Base-by-base conservation (phyloP, 2,113 vertebrate genomes). In the Oreochromis tanganicae region DNA sequence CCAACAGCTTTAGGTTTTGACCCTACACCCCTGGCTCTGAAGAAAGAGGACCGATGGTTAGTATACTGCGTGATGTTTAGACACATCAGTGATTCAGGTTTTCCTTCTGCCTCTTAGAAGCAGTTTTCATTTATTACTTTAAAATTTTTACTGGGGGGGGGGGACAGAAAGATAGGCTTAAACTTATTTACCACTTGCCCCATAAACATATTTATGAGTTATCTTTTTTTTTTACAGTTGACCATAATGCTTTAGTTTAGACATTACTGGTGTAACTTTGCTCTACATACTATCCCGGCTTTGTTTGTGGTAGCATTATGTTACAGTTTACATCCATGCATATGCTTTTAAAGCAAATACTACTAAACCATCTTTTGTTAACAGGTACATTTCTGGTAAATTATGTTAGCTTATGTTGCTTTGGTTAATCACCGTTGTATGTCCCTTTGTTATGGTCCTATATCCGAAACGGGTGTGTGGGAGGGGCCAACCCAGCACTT, bases 1-100 rank as follows among this genome's bases (percentile, higher is more conserved):
- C 92, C 81, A 85, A 83, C 86, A 71, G 86, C 56, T 88, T 90
- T 82, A 86, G 78, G 86, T 82, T 90, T 54, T 92, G 92, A 93
- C 88, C 85, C 87, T 6, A 19, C 66, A 78, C 27, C 73, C 27
- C 46, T n/a, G 46, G 73, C 16, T 34, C 27, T 78, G 16, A 78
- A 34, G 27, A 17, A 52, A 17, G 16, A 32, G 73, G 16, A 12
- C 73, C 34, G 27, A 52, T 50, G 43, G 1, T 32, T 50, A 48
- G 16, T 50, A 29, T 32, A 46, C 9, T 29, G 11, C 0, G 3
- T 0, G 0, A 7, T 32, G 43, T 50, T 50, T 78, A 50, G 71
- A 78, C 43, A 78, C 43, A 48, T 29, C 27, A 12, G 27, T 78
- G 43, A 50, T 16, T 78, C 24, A 78, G 27, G 27, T n/a, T 75